These are phyloP conservation scores for Strigamia maritima DNA, from an alignment of 2,888 invertebrate genomes.

Conservation along the genomic window DNA sequence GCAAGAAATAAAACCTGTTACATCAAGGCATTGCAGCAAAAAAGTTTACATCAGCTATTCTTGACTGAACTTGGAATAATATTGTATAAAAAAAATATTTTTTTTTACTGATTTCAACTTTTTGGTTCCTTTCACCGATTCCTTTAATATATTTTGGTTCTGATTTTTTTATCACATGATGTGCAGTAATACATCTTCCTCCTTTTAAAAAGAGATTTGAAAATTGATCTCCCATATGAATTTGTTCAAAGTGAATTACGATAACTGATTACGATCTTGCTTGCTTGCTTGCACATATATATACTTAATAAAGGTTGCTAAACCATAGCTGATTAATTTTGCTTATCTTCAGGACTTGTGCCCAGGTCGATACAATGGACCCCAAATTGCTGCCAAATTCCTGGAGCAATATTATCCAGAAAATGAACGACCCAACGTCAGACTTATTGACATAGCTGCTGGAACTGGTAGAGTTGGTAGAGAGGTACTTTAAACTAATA, in stretches of 20 bases:
- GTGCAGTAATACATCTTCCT: neutral
- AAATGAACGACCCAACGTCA: conserved; percentile 43
- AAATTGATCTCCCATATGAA: neutral
- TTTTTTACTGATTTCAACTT: neutral
- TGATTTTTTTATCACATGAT: neutral
- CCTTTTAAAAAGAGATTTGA: neutral
- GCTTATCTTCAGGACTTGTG: conserved; percentile 45
- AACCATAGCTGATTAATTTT: neutral
- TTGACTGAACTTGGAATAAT: neutral
- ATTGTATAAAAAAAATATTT: neutral
- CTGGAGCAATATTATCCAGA: conserved; percentile 46
- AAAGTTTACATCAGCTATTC: neutral
- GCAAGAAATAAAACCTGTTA: neutral
- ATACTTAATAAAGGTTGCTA: neutral
- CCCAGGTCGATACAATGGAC: conserved; percentile 48
- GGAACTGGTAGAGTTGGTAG: conserved; percentile 52
- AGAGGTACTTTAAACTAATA: conserved; percentile 14
- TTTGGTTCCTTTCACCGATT: neutral
- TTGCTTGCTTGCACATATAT: too few relatives aligned
- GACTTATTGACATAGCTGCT: conserved; percentile 52
- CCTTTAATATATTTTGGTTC: neutral
- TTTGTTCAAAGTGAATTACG: too few relatives aligned
- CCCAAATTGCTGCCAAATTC: conserved; percentile 48
- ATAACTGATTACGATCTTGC: too few relatives aligned
- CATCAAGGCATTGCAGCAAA: neutral